These are phyloP conservation scores for Pelodiscus sinensis DNA, from an alignment of 2,113 vertebrate genomes.

Conservation along the genomic window DNA sequence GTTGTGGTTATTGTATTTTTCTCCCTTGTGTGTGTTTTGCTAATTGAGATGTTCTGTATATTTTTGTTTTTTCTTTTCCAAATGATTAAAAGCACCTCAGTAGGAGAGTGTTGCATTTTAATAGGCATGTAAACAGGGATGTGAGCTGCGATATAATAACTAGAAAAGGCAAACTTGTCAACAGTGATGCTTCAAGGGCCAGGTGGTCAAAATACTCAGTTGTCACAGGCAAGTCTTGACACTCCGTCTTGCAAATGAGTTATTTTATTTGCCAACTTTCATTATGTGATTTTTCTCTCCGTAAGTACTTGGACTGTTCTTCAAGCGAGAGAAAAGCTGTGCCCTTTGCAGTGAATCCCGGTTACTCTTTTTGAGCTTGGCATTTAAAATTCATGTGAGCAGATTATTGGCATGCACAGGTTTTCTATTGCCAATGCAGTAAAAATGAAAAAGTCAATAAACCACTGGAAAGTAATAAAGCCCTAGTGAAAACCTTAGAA, in stretches of 20 bases:
- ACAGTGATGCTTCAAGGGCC: not conserved
- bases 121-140: not conserved
- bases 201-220: not conserved
- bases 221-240: not conserved
- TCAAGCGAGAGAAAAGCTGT: not conserved
- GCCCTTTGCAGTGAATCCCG: not conserved
- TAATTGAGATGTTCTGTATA: conserved; percentile 8
- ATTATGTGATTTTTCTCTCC: not conserved
- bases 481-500: not conserved
- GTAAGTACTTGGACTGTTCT: not conserved
- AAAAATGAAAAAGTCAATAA: not conserved
- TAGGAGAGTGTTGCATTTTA: conserved; percentile 12
- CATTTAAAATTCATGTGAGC: not conserved
- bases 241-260: not conserved
- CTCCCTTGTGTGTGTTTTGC: not conserved
- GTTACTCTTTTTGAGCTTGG: not conserved
- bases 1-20: not conserved
- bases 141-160: not conserved
- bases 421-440: not conserved
- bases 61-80: not conserved
- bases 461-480: not conserved
- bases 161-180: not conserved
- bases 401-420: not conserved
- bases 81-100: not conserved
- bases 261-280: not conserved